Base-by-base conservation (phyloP, 2,797 vertebrate genomes). In the Betta splendens region DNA sequence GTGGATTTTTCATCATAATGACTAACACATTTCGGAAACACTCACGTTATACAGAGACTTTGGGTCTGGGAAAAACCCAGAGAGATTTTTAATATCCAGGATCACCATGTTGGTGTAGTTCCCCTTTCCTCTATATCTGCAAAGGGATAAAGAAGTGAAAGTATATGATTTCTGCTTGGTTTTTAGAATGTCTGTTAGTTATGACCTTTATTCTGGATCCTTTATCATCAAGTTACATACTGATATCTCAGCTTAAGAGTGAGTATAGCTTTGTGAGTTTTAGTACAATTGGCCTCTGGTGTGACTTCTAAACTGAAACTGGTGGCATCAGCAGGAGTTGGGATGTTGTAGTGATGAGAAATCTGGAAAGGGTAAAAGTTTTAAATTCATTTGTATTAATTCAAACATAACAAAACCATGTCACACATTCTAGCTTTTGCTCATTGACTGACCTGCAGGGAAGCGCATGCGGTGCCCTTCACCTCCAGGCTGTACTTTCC, bases 391-490 rank as follows among this genome's bases (percentile, higher is more conserved):
- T n/a, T n/a, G n/a, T n/a, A n/a, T n/a, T n/a, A n/a, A n/a, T n/a
- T n/a, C n/a, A n/a, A n/a, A n/a, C n/a, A n/a, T 7, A 28, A 9
- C 5, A 28, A 28, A 7, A 6, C 2, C 7, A 29, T 29, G 28
- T 2, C 11, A 1, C 16, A 6, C 33, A 35, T 7, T n/a, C n/a
- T n/a, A n/a, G n/a, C n/a, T n/a, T n/a, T n/a, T n/a, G n/a, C n/a
- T n/a, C 16, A 32, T 51, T 13, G n/a, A 46, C 20, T 59, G 36
- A 94, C 94, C 94, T 95, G 93, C 15, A 88, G 20, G 33, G 81
- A 83, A 22, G 63, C 88, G 84, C 85, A 94, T 11, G 76, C 81
- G 67, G 26, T 84, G n/a, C 94, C 94, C 3, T 89, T 84, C 54
- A 92, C 91, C 49, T 11, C 78, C 70, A 93, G 55, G 0, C 21